Evolutionary conservation across 2,113 vertebrate species (phyloP).

Genomic region (Pygathrix nemaeus): DNA sequence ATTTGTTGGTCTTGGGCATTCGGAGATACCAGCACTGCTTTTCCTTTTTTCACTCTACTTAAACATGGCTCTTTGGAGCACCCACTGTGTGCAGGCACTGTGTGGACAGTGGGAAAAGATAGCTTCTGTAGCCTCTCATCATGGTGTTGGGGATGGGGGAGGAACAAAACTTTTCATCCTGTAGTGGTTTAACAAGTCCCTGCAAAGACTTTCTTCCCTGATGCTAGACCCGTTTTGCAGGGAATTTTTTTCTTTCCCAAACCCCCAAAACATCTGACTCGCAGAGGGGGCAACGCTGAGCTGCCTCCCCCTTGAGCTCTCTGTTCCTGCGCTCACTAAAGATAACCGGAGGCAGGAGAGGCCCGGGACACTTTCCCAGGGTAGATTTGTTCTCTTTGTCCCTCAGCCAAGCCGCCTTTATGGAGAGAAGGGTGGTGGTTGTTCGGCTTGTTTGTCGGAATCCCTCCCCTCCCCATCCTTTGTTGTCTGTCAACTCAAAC

Average conservation of each 20-base stretch:
- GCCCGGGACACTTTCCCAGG: not conserved
- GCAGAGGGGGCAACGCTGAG: rapidly evolving
- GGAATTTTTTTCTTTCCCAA: not conserved
- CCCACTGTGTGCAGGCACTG: not conserved
- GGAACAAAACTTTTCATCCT: conserved; percentile 5
- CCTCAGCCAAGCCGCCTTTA: not conserved
- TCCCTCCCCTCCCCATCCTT: conserved; percentile 31
- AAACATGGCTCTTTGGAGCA: not conserved
- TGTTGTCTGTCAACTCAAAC: conserved; percentile 59
- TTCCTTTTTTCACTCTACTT: not conserved
- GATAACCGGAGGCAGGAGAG: not conserved
- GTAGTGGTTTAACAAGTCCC: not conserved
- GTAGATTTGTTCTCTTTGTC: conserved; percentile 15
- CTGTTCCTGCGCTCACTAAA: not conserved
- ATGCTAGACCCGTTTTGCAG: not conserved
- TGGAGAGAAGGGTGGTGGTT: not conserved
- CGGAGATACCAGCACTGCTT: not conserved
- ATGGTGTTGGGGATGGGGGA: not conserved
- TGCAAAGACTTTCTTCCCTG: not conserved
- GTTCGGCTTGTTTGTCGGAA: conserved; percentile 4
- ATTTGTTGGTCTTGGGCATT: not conserved
- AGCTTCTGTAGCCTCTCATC: not conserved
- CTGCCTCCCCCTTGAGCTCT: not conserved
- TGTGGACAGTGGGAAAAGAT: not conserved
- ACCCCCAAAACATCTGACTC: not conserved